Evolutionary conservation across 2,113 vertebrate genomes (phyloP), one percentile per base, ranked within the genome.

Genomic region (Eptesicus fuscus): DNA sequence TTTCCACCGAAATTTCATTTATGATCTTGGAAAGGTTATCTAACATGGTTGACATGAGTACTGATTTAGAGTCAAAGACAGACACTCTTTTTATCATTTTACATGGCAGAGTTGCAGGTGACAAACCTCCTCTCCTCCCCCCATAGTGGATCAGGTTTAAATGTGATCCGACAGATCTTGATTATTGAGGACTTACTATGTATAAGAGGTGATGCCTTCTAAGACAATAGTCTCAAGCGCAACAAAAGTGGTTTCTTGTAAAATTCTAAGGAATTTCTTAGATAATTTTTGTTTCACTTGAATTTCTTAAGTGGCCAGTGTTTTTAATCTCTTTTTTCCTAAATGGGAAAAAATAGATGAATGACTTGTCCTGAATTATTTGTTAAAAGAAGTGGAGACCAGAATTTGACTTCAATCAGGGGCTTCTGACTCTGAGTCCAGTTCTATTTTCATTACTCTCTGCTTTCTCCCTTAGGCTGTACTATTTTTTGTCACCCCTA

Each of bases 211-310:
- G 1, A 69, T 89, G 12, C 18, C 67, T 30, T 85, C 3, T 42
- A 65, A 30, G 49, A 35, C 25, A 59, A 90, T 12, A 35, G 35
- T 91, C 42, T 47, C 12, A 89, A 86, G 23, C 28, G 82, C n/a
- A 76, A 59, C 63, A 80, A 86, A 78, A 82, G 16, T 61, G 53
- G 4, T 87, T 95, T 85, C 20, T 79, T 56, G 22, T 61, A 70
- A 86, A 97, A 91, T 17, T 8, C 65, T 79, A 35, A 85, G 88
- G 44, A 88, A 77, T 83, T 67, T 22, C 49, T 88, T 82, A 83
- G 44, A 10, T 59, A 70, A 32, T 70, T 83, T 76, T 79, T 84
- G 25, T 77, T 89, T 74, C 13, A 61, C 42, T 78, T 83, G 25
- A 77, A 93, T 83, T 90, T 94, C 23, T 82, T 9, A 47, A 22